Conservation (phyloP, 2,888 invertebrate genomes). For the Oligia strigilis region DNA sequence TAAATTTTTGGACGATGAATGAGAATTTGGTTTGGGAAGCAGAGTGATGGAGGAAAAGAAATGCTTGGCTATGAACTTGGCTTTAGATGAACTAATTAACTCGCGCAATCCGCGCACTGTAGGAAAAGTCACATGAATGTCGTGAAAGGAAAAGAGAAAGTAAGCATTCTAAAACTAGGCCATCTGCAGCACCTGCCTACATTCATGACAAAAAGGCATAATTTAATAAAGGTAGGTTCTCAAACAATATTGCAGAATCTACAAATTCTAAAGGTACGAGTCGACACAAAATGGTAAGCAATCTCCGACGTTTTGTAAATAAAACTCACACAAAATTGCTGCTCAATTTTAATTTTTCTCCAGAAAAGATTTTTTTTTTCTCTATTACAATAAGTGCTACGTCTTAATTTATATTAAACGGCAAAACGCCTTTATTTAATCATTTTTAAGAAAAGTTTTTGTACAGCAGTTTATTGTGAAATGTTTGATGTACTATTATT, state of each 20-base stretch:
- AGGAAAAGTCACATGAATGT: constrained; percentile 3
- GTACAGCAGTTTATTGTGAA: constrained; percentile 24
- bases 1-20: constrained; percentile 25
- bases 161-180: constrained; percentile 14
- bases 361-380: constrained; percentile 34
- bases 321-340: constrained; percentile 45
- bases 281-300: constrained; percentile 30
- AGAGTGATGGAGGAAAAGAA: constrained; percentile 14
- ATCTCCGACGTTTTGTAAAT: constrained; percentile 44
- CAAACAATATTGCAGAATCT: constrained; percentile 28
- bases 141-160: neutral
- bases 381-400: constrained; percentile 43
- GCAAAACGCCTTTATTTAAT: constrained; percentile 42
- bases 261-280: constrained; percentile 28
- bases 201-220: constrained; percentile 29
- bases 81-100: neutral
- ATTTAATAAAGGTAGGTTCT: constrained; percentile 31
- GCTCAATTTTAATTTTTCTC: constrained; percentile 50
- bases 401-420: constrained; percentile 52
- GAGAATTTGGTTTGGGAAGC: constrained; percentile 24
- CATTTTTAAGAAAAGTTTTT: constrained; percentile 37
- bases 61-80: constrained; percentile 9
- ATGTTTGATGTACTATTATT: no score
- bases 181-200: constrained; percentile 29
- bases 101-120: neutral